Conservation (phyloP, 2,888 invertebrate species). For the Diarsia dahlii region DNA sequence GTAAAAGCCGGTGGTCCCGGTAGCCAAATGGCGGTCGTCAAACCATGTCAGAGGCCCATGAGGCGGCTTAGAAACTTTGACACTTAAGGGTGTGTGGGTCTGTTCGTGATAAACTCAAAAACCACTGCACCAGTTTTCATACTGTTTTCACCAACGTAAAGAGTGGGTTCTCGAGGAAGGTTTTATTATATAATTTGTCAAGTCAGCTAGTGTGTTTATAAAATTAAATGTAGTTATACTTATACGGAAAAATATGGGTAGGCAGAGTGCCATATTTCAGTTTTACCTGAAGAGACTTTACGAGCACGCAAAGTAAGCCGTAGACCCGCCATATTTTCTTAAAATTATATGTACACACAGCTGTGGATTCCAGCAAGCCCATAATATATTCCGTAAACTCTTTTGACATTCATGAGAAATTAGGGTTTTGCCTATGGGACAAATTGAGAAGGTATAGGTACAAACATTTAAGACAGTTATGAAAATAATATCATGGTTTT, state of each 20-base stretch:
- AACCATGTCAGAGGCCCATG: too few species aligned
- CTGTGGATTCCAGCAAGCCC: constrained; percentile 22
- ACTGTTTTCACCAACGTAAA: too few species aligned
- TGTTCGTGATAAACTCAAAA: too few species aligned
- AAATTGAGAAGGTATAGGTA: neutral
- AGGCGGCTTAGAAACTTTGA: too few species aligned
- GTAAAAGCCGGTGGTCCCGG: too few species aligned
- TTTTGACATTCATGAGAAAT: constrained; percentile 39
- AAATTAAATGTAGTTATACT: neutral
- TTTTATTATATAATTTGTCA: too few species aligned
- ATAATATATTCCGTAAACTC: constrained; percentile 30
- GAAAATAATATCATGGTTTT: neutral
- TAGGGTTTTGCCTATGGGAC: neutral
- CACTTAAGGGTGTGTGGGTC: too few species aligned
- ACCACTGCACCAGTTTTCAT: too few species aligned
- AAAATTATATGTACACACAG: constrained; percentile 33
- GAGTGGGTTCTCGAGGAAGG: too few species aligned
- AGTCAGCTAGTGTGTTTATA: neutral
- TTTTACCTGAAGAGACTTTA: constrained; percentile 28
- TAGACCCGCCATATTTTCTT: constrained; percentile 28
- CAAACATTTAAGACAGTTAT: neutral
- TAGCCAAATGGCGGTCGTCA: too few species aligned
- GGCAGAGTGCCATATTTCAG: constrained; percentile 3
- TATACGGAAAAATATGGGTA: neutral
- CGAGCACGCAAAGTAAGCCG: constrained; percentile 18